Percentiles rank a stretch among this genome's conserved stretches.
phyloP scores from a whole-genome alignment of 2,888 invertebrate genomes.

The Sthenelais limicola region DNA sequence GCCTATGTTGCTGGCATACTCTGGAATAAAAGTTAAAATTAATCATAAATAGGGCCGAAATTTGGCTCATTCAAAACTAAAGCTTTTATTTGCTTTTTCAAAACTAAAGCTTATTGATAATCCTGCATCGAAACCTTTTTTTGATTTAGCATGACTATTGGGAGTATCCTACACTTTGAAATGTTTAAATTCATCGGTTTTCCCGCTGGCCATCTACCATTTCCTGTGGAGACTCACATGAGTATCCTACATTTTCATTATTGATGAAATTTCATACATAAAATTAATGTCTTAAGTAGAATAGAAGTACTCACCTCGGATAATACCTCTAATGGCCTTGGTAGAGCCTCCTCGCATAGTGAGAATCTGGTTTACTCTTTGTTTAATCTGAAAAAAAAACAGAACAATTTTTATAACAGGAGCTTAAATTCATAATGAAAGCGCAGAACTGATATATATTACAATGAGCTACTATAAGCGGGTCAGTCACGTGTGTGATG shows the following conservation, averaged over 20 bases:
- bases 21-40: slow-evolving; percentile 73
- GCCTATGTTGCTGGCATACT: slow-evolving; percentile 95
- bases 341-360: slow-evolving; percentile 91
- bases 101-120: too few species aligned
- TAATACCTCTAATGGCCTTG: slow-evolving; percentile 92
- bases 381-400: slow-evolving; percentile 76
- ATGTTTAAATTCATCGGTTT: too few species aligned
- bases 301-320: slow-evolving; percentile 81
- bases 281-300: neutral
- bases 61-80: neutral
- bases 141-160: too few species aligned
- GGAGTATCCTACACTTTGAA: too few species aligned
- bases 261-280: neutral
- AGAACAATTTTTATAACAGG: neutral
- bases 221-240: too few species aligned
- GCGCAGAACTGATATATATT: too few species aligned
- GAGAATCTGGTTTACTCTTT: slow-evolving; percentile 89
- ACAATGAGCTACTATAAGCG: too few species aligned
- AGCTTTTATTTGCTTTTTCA: neutral
- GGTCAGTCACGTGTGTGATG: too few species aligned
- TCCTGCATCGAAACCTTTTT: too few species aligned
- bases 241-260: too few species aligned
- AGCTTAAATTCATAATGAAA: too few species aligned
- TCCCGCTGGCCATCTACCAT: too few species aligned
- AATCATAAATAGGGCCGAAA: neutral